Percentiles rank a stretch among this genome's conserved stretches.
Evolutionary conservation across 2,888 invertebrate species (phyloP).

Genomic region (Hermaeophaga mercurialis): DNA sequence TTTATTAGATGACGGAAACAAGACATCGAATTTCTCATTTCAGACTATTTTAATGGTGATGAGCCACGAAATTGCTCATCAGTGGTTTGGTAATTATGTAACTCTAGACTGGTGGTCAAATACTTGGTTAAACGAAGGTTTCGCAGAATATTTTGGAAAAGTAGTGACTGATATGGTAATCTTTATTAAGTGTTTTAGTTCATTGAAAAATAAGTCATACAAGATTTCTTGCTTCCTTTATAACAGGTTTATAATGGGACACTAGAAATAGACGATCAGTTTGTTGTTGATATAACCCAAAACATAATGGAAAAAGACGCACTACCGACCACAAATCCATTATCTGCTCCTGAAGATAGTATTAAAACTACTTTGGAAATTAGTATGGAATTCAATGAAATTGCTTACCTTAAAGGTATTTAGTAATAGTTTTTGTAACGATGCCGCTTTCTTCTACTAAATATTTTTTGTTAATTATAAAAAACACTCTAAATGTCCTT

Average conservation of each 20-base stretch:
- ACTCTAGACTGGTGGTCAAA: conserved; percentile 78
- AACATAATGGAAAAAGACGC: conserved; percentile 46
- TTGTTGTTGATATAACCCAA: conserved; percentile 70
- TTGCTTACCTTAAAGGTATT: conserved; percentile 68
- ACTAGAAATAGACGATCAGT: conserved; percentile 68
- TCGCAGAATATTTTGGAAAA: conserved; percentile 76
- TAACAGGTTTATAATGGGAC: conserved; percentile 27
- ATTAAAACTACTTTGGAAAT: conserved; percentile 62
- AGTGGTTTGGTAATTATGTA: conserved; percentile 81
- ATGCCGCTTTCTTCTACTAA: too few species aligned
- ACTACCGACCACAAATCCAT: conserved; percentile 56
- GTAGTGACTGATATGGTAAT: conserved; percentile 64
- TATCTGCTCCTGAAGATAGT: conserved; percentile 57
- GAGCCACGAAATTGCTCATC: conserved; percentile 79
- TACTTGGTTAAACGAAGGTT: conserved; percentile 76
- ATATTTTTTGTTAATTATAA: too few species aligned
- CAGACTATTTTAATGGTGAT: conserved; percentile 70
- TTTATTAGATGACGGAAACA: conserved; percentile 39
- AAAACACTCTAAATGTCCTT: too few species aligned
- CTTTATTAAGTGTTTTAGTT: too few species aligned
- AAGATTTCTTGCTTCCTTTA: too few species aligned
- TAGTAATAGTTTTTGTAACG: not conserved
- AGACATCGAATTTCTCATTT: conserved; percentile 32
- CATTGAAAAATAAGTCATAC: too few species aligned
- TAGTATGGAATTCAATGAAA: conserved; percentile 63